Evolutionary conservation across 2,797 vertebrate genomes (phyloP).

Genomic region (Enteromius radiatus): DNA sequence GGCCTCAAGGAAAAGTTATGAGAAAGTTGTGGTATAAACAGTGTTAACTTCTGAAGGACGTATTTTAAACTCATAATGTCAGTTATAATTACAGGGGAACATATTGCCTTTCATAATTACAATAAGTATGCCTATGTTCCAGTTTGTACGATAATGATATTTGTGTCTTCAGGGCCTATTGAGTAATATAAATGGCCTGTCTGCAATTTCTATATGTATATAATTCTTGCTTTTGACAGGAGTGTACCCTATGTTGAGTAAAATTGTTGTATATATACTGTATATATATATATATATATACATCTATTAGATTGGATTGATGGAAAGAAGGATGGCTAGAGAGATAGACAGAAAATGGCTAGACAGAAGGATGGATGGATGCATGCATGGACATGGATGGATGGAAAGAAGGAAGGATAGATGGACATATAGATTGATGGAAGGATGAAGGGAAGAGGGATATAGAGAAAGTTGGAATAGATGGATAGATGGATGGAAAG

Average conservation of each 20-base stretch:
- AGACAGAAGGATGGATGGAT: neutral
- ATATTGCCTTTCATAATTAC: slow-evolving; percentile 58
- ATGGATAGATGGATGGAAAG: neutral
- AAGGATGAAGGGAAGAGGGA: neutral
- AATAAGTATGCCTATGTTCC: slow-evolving; percentile 46
- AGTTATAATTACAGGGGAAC: slow-evolving; percentile 49
- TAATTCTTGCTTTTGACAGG: neutral
- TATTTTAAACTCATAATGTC: slow-evolving; percentile 53
- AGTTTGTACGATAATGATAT: slow-evolving; percentile 56
- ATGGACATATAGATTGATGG: neutral
- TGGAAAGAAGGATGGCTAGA: neutral
- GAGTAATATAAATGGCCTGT: slow-evolving; percentile 40
- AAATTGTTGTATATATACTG: slow-evolving; percentile 7
- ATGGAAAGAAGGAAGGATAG: neutral
- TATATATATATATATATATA: no score
- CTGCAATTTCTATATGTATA: slow-evolving; percentile 30
- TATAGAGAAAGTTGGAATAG: neutral
- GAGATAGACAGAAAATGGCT: no score
- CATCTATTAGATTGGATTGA: neutral
- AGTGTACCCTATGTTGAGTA: slow-evolving; percentile 26
- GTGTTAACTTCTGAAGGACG: slow-evolving; percentile 36
- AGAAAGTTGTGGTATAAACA: slow-evolving; percentile 18
- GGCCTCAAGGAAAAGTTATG: slow-evolving; percentile 21
- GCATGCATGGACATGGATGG: neutral
- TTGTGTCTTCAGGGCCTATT: slow-evolving; percentile 53